Percentiles rank a stretch among this genome's conserved stretches.
These are phyloP conservation scores for Rhea pennata DNA, from an alignment of 2,113 vertebrate species.

Conservation along the genomic window DNA sequence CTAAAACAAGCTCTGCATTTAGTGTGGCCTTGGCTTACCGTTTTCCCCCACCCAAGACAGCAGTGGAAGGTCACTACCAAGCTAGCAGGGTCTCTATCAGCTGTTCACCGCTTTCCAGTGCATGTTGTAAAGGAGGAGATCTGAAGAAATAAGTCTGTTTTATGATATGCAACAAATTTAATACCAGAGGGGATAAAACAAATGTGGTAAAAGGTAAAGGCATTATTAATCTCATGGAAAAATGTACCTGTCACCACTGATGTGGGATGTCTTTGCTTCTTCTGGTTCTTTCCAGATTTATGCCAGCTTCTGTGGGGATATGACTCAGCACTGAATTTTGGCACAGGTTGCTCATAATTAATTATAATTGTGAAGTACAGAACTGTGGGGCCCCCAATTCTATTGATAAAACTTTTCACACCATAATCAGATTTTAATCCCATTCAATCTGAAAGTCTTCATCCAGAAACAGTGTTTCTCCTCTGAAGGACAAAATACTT, in stretches of 20 bases:
- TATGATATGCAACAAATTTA: background rate
- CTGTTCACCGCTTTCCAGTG: background rate
- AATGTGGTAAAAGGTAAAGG: background rate
- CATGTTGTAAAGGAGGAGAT: background rate
- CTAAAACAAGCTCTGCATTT: fast-evolving
- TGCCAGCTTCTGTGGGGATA: background rate
- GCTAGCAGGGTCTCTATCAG: background rate
- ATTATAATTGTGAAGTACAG: background rate
- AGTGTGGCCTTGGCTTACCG: background rate
- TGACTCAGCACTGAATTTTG: constrained; percentile 7
- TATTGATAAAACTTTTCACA: constrained; percentile 18
- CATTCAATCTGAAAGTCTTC: background rate
- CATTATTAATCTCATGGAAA: background rate
- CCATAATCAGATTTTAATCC: background rate
- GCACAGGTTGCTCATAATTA: constrained; percentile 9
- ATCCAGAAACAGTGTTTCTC: background rate
- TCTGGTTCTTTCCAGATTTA: background rate
- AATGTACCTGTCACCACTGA: background rate
- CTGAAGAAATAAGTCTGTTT: background rate
- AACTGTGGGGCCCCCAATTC: background rate
- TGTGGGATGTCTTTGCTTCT: background rate
- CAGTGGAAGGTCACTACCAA: fast-evolving
- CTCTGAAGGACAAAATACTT: constrained; percentile 23
- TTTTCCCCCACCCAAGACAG: background rate
- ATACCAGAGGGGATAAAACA: background rate